phyloP scores from a whole-genome alignment of 2,888 invertebrate species.

The Brenthis hecate region DNA sequence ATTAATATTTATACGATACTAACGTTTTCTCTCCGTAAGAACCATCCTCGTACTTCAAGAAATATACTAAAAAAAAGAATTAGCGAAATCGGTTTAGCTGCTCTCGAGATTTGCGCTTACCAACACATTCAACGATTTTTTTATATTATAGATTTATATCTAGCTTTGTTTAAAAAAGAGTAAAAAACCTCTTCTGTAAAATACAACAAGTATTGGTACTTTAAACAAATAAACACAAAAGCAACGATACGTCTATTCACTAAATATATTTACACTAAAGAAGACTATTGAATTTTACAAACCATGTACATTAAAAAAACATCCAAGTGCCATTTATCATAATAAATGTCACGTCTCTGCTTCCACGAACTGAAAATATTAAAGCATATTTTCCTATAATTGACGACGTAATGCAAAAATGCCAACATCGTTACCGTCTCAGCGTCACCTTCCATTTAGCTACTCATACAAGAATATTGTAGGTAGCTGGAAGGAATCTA shows the following conservation, averaged over 20 bases:
- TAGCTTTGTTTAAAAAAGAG: no score
- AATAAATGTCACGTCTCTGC: slow-evolving; percentile 17
- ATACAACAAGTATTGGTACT: no score
- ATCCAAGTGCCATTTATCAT: slow-evolving; percentile 19
- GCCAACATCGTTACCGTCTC: slow-evolving; percentile 25
- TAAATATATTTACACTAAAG: not conserved
- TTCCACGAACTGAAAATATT: slow-evolving; percentile 25
- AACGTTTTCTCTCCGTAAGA: no score
- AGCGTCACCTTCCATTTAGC: slow-evolving; percentile 19
- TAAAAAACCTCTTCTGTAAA: no score
- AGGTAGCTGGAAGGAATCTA: not conserved
- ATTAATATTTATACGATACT: no score
- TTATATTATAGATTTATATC: no score
- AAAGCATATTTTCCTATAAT: slow-evolving; percentile 31
- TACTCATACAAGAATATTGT: not conserved
- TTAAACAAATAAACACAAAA: no score
- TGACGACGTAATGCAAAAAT: slow-evolving; percentile 35
- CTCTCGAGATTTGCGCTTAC: no score
- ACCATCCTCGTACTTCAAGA: no score
- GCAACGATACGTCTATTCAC: not conserved
- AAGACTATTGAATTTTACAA: not conserved
- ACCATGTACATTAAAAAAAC: slow-evolving; percentile 12
- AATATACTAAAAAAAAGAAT: no score
- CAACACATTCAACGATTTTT: no score
- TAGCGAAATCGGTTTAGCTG: no score